Evolutionary conservation across 2,113 vertebrate species (phyloP), one percentile per base, ranked within the genome.

Genomic region (Trematocara unimaculatum): DNA sequence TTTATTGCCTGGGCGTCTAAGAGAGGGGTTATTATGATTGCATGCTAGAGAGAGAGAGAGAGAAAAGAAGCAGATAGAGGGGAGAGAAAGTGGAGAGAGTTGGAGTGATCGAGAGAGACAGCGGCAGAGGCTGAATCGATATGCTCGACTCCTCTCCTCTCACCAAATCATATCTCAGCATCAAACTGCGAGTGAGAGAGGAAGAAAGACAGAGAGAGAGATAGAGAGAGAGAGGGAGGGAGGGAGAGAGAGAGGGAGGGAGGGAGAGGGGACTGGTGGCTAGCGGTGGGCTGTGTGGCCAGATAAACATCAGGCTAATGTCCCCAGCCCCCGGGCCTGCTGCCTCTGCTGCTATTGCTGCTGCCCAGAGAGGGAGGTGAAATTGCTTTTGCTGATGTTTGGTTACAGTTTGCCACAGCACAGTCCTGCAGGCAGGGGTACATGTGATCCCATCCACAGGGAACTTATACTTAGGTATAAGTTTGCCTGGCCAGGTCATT

Each of bases 1-100:
- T 93, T 95, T 94, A 95, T 95, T 95, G 91, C 94, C 85, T 92
- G 88, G 88, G 93, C 13, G 26, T 92, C 91, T 90, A 62, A 90
- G 90, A 92, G 89, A 93, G 93, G 90, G 82, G 82, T 93, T 93
- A 88, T 93, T 93, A 93, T 93, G 93, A 91, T 87, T 92, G 80
- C 89, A 92, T 49, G 17, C 90, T 83, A 86, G 91, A 84, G 87
- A 90, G 83, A 64, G 79, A 78, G 84, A 60, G 79, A 79, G 17
- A 80, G 81, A 84, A 47, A 81, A 82, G 70, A 40, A 84, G 47
- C 29, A 70, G 80, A 82, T 45, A 82, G 80, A 72, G 64, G 87
- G 62, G 53, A 86, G 33, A 91, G 79, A 85, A 85, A 85, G 86
- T 84, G 79, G 91, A 84, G 84, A 90, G 89, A 89, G 87, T 45